phyloP scores from a whole-genome alignment of 1,140 invertebrate species.

The Drosophila gunungcola region DNA sequence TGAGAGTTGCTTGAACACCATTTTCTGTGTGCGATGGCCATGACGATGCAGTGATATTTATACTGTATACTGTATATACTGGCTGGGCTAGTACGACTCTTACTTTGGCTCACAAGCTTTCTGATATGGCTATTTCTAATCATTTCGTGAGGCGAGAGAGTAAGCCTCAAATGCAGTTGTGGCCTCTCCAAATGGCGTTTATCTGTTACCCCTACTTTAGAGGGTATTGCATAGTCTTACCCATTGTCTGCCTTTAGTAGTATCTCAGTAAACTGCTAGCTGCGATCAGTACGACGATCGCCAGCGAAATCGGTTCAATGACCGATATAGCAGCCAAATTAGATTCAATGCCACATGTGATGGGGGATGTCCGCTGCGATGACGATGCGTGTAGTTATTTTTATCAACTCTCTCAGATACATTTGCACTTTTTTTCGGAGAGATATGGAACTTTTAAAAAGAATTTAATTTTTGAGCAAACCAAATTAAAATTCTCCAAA shows the following conservation, averaged over 20 bases:
- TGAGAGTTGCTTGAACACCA: constrained; percentile 14
- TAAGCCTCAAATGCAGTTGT: neutral
- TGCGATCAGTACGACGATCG: constrained; percentile 11
- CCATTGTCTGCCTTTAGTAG: neutral
- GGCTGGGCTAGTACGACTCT: constrained; percentile 1
- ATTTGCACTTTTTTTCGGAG: neutral
- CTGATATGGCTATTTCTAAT: constrained; percentile 20
- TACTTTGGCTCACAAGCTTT: neutral
- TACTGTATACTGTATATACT: neutral
- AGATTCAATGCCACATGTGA: constrained; percentile 41
- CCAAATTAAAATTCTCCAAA: too few species aligned
- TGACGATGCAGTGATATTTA: constrained; percentile 14
- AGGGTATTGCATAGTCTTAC: constrained; percentile 1
- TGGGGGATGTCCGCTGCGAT: constrained; percentile 16
- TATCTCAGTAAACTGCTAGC: constrained; percentile 7
- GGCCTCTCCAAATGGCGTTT: neutral
- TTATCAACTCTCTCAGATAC: neutral
- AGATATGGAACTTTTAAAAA: too few species aligned
- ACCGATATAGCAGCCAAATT: constrained; percentile 44
- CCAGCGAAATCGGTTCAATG: constrained; percentile 16
- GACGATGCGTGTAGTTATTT: neutral
- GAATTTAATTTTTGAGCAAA: too few species aligned
- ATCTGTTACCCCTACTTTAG: neutral
- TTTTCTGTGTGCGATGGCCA: constrained; percentile 11
- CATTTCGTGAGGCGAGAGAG: neutral